Evolutionary conservation across 2,888 invertebrate species (phyloP), one percentile per base, ranked within the genome.

Genomic region (Microdon myrmicae): DNA sequence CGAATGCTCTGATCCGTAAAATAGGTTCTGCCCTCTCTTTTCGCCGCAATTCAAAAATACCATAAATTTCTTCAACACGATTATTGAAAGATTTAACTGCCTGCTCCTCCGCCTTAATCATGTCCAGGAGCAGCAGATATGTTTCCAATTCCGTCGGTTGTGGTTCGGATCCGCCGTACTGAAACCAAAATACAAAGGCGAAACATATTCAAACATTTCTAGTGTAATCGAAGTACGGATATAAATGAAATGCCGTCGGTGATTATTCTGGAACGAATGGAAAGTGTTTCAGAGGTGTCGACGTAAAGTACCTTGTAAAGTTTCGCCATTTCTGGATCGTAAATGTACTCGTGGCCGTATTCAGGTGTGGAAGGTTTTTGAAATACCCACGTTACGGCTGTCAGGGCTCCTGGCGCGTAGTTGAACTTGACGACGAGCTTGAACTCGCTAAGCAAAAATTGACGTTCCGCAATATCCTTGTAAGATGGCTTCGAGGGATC

Each of bases 291-390:
- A n/a, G n/a, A n/a, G n/a, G n/a, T n/a, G n/a, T 23, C 25, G 16
- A 8, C 8, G 49, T n/a, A n/a, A 25, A 77, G 77, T 74, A 87
- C 89, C 71, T 86, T 84, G 71, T 89, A 90, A 22, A 86, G 85
- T 12, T 83, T 81, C 0, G 86, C 87, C 61, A 87, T 82, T 3
- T 85, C 83, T 1, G 87, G 85, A 72, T 86, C 83, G 67, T 86
- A 89, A 25, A 82, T 74, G 6, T 89, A 81, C 68, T 85, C 84
- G 3, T 88, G 86, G 0, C 88, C 89, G 70, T 88, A 86, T 71
- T 91, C 89, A 0, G 87, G 85, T 44, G 86, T 77, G 3, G 87
- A 84, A 0, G 91, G 90, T 71, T 90, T 90, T 2, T 82, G 79
- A 69, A 87, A 91, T 38, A 80, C 82, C 26, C 88, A 82, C 0